Evolutionary conservation across 2,797 vertebrate genomes (phyloP).

Genomic region (Lemur catta): DNA sequence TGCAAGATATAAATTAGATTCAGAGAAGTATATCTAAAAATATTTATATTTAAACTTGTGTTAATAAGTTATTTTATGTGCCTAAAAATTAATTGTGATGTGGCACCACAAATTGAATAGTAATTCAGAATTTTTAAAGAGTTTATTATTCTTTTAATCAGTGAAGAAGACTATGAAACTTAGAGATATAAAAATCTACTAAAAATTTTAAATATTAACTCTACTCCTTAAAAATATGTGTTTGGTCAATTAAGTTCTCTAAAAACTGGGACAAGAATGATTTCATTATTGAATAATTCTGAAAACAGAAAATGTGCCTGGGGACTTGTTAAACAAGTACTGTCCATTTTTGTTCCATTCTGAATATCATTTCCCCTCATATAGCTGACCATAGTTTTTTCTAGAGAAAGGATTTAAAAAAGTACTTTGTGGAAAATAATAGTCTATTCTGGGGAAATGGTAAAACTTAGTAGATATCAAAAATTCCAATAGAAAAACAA

Average conservation of each 20-base stretch:
- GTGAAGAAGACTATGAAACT: neutral
- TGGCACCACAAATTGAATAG: neutral
- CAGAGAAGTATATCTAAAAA: neutral
- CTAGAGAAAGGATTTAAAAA: neutral
- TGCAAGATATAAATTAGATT: neutral
- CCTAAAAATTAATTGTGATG: neutral
- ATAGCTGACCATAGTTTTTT: neutral
- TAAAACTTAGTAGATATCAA: neutral
- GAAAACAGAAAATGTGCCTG: neutral
- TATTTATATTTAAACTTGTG: neutral
- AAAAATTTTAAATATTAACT: neutral
- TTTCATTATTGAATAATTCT: neutral
- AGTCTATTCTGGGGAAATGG: neutral
- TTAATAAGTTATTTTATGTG: neutral
- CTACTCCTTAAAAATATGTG: neutral
- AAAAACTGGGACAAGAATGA: neutral
- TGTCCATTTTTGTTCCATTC: neutral
- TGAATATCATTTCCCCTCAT: neutral
- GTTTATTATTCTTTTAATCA: neutral
- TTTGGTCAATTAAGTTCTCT: neutral
- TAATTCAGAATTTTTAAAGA: neutral
- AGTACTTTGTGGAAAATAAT: neutral
- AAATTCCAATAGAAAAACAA: neutral
- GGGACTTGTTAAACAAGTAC: neutral
- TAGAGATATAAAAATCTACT: neutral